Percentiles rank a stretch among this genome's conserved stretches.
These are phyloP conservation scores for Aldabrachelys gigantea DNA, from an alignment of 2,113 vertebrate species.

Conservation along the genomic window DNA sequence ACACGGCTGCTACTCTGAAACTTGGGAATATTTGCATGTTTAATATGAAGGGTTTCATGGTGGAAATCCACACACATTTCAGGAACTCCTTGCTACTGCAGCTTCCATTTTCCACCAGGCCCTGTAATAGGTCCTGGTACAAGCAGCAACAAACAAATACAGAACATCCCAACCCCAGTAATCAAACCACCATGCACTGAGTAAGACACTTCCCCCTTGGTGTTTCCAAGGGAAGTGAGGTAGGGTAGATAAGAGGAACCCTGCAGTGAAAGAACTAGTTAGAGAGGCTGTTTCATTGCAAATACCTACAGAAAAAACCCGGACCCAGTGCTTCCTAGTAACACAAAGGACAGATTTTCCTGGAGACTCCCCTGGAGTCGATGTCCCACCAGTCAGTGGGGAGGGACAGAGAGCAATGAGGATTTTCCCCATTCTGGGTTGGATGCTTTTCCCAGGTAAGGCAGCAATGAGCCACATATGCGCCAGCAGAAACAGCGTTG, in stretches of 20 bases:
- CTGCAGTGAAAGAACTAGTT: background rate
- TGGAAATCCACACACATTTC: background rate
- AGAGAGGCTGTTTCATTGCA: background rate
- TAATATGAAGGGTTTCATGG: background rate
- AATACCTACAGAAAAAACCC: background rate
- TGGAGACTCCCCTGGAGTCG: background rate
- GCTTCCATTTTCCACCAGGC: background rate
- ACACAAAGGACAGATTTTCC: background rate
- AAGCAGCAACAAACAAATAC: background rate
- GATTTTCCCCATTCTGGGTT: background rate
- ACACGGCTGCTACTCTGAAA: too few species aligned
- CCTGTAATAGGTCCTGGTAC: background rate
- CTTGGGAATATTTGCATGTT: background rate
- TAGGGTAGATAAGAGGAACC: background rate
- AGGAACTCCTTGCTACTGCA: background rate
- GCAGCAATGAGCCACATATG: background rate
- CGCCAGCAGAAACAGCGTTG: background rate
- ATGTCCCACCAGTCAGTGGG: background rate
- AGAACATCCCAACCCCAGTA: background rate
- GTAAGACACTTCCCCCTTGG: background rate
- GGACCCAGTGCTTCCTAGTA: too few species aligned
- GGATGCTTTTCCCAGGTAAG: background rate
- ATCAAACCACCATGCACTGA: background rate
- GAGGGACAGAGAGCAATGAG: background rate
- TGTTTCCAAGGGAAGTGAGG: background rate